Conservation (phyloP, 2,888 invertebrate genomes). For the Tachystola acroxantha region DNA sequence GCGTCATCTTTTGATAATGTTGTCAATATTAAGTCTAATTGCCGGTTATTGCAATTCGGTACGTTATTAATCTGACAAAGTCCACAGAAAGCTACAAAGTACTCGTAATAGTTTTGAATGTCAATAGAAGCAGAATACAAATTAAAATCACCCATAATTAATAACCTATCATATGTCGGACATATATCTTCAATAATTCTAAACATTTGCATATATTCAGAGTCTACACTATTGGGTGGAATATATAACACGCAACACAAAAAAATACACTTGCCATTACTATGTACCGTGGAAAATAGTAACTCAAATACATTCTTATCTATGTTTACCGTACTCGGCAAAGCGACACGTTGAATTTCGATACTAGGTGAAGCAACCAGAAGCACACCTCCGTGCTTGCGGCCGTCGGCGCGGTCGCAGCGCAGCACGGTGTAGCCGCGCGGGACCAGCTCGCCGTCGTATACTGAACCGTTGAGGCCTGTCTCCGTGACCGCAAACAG, state of each 20-base stretch:
- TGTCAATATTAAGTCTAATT: neutral
- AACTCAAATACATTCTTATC: too few species aligned
- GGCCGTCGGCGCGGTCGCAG: neutral
- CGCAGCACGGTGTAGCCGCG: neutral
- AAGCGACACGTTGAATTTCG: too few species aligned
- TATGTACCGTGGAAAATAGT: too few species aligned
- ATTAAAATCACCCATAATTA: neutral
- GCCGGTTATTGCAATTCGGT: neutral
- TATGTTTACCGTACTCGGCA: too few species aligned
- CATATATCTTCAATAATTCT: neutral
- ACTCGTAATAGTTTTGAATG: neutral
- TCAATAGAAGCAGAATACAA: neutral
- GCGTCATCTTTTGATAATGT: neutral
- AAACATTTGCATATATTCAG: neutral
- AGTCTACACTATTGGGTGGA: too few species aligned
- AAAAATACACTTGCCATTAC: too few species aligned
- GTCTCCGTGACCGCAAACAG: neutral
- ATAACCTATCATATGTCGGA: too few species aligned
- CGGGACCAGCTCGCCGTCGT: neutral
- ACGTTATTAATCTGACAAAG: neutral
- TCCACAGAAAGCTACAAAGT: neutral
- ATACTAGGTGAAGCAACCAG: neutral
- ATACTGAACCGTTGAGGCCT: neutral
- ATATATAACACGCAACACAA: too few species aligned
- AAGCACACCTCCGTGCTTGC: too few species aligned